phyloP scores from a whole-genome alignment of 2,113 vertebrate genomes.

The Fulmarus glacialis region DNA sequence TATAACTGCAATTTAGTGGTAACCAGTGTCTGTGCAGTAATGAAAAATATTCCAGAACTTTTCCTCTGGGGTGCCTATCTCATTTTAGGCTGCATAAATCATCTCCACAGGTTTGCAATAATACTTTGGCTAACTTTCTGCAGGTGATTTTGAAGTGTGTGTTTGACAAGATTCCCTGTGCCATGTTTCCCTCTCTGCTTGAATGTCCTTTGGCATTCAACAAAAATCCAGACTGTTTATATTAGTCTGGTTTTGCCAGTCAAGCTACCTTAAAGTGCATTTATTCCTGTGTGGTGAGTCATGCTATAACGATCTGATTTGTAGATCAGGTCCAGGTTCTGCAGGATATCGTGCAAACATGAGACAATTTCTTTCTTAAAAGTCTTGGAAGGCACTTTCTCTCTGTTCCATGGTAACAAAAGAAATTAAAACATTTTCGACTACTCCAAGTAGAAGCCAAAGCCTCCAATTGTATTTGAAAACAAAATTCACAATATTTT shows the following conservation, averaged over 20 bases:
- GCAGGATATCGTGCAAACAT: neutral
- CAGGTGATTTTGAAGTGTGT: neutral
- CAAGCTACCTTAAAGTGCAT: neutral
- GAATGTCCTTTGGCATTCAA: slow-evolving; percentile 19
- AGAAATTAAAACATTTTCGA: neutral
- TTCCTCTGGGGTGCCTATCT: neutral
- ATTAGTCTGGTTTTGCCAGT: slow-evolving; percentile 32
- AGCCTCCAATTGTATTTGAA: neutral
- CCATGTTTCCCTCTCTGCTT: neutral
- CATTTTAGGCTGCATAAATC: neutral
- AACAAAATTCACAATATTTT: neutral
- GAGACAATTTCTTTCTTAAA: neutral
- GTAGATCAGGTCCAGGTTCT: neutral
- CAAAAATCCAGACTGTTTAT: neutral
- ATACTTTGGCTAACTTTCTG: neutral
- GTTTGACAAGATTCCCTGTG: neutral
- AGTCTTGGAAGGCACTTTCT: neutral
- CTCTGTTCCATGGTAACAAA: neutral
- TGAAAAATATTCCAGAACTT: neutral
- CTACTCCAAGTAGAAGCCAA: neutral
- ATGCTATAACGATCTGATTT: slow-evolving; percentile 8
- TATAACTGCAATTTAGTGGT: neutral
- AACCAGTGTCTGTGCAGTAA: neutral
- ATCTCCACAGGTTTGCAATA: neutral
- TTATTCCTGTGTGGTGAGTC: slow-evolving; percentile 28